Base-by-base conservation (phyloP, 2,797 vertebrate species). In the Pipistrellus nathusii region DNA sequence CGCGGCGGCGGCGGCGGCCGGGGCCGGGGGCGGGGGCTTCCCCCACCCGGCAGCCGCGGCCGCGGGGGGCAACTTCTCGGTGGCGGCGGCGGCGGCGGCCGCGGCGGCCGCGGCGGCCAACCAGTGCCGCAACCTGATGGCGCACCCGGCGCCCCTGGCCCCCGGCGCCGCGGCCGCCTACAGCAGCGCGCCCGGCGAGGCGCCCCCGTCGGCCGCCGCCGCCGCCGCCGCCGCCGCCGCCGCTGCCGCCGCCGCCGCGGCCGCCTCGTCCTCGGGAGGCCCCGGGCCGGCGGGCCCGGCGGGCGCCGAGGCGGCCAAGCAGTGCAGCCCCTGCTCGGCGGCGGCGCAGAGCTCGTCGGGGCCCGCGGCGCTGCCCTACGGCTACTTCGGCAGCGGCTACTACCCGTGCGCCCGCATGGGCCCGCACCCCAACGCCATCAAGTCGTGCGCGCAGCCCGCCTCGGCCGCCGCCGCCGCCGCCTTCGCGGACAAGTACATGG, bases 341-440 rank as follows among this genome's bases (percentile, higher is more conserved):
- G 99, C 99, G 53, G 99, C 99, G 48, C 99, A 99, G 98, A 99
- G 99, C 95, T 99, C 99, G 68, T 98, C 99, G 96, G 99, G 99
- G 95, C 99, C 99, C 44, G 99, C 99, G 88, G 99, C 99, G 88
- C 98, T 99, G 98, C 99, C 99, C 94, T 99, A 99, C 96, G 99
- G 99, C 98, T 99, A 99, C 97, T 99, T 99, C 98, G 99, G 99
- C 98, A 99, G 99, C 98, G 98, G 99, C 92, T 99, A 99, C 97
- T 99, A 99, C 98, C 99, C 99, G 20, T 99, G 99, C 96, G 97
- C 97, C 82, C 98, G 99, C 97, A 98, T 99, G 99, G 98, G 99
- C 97, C 99, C 99, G 96, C 98, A 99, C 98, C 98, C 98, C 98
- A 97, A 98, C 98, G 95, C 99, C 97, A 99, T 99, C 96, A 99